A percentile compares a stretch with the other conserved stretches of the same genome.
These are phyloP conservation scores for Typhlomys cinereus DNA, from an alignment of 2,113 vertebrate species.

Conservation along the genomic window DNA sequence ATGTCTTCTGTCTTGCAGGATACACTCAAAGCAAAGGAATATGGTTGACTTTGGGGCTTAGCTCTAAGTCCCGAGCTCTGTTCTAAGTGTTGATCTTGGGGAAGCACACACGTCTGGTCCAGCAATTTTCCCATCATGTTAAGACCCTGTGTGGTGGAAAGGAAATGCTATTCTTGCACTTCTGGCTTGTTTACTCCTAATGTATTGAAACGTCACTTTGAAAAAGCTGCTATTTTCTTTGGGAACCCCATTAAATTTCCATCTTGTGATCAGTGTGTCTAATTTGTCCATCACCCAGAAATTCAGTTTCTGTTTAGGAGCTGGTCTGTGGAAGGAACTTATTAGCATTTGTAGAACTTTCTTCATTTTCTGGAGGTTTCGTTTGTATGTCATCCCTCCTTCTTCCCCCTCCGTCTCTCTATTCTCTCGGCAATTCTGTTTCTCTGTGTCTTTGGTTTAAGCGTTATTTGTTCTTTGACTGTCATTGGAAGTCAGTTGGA, in stretches of 20 bases:
- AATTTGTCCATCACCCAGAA: slow-evolving; percentile 13
- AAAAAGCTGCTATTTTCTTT: slow-evolving; percentile 6
- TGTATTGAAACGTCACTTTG: slow-evolving; percentile 60
- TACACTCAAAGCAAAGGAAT: background rate
- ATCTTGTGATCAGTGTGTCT: background rate
- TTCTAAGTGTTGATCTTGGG: slow-evolving; percentile 53
- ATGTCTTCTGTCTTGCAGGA: background rate
- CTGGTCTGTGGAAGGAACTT: background rate
- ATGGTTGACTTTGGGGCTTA: background rate
- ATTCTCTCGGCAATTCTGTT: background rate
- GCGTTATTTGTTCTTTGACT: background rate
- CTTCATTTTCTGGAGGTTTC: background rate
- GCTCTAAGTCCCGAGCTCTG: background rate
- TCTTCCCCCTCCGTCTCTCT: background rate
- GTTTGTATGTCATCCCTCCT: background rate
- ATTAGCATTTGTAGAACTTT: background rate
- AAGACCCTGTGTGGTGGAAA: slow-evolving; percentile 53
- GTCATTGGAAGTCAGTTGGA: slow-evolving; percentile 3
- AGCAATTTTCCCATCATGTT: slow-evolving; percentile 1
- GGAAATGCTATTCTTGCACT: slow-evolving; percentile 38
- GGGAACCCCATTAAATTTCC: background rate
- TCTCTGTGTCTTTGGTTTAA: background rate
- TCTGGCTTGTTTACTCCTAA: slow-evolving; percentile 63
- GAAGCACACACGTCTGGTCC: slow-evolving; percentile 35
- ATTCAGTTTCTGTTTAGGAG: background rate